Percentiles rank a stretch among this genome's conserved stretches.
These are phyloP conservation scores for Papilio machaon DNA, from an alignment of 1,140 invertebrate genomes.

Conservation along the genomic window DNA sequence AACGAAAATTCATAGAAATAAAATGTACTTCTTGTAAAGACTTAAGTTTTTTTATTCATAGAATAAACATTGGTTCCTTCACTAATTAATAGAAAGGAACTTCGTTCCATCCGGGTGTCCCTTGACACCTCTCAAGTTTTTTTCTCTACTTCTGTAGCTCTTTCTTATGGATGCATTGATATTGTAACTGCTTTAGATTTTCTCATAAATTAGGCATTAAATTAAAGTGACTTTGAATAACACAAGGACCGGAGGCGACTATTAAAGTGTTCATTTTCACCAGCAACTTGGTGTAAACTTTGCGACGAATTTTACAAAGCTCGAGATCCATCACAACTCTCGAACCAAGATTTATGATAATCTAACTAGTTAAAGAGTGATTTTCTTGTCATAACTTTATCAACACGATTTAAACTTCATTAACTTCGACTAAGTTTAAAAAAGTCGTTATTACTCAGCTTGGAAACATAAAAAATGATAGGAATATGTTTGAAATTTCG, in stretches of 20 bases:
- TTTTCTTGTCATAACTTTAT: conserved; percentile 21
- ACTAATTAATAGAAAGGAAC: too few relatives aligned
- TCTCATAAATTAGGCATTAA: conserved; percentile 12
- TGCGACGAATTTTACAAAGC: conserved; percentile 26
- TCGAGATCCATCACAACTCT: conserved; percentile 34
- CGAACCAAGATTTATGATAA: conserved; percentile 37
- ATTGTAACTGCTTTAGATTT: background rate
- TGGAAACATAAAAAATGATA: background rate
- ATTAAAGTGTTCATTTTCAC: conserved; percentile 30
- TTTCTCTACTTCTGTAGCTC: background rate
- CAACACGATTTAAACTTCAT: background rate
- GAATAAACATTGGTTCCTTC: too few relatives aligned
- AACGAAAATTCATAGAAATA: too few relatives aligned
- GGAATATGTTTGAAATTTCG: too few relatives aligned
- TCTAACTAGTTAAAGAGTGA: conserved; percentile 15
- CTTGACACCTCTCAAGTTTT: too few relatives aligned
- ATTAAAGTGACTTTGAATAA: conserved; percentile 23
- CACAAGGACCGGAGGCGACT: conserved; percentile 16
- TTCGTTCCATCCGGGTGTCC: too few relatives aligned
- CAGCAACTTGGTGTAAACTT: conserved; percentile 33
- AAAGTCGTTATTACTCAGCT: background rate
- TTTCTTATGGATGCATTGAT: background rate
- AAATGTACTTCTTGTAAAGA: too few relatives aligned
- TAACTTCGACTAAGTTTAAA: background rate
- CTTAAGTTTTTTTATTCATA: too few relatives aligned